Evolutionary conservation across 2,888 invertebrate genomes (phyloP).

Genomic region (Oligia latruncula): DNA sequence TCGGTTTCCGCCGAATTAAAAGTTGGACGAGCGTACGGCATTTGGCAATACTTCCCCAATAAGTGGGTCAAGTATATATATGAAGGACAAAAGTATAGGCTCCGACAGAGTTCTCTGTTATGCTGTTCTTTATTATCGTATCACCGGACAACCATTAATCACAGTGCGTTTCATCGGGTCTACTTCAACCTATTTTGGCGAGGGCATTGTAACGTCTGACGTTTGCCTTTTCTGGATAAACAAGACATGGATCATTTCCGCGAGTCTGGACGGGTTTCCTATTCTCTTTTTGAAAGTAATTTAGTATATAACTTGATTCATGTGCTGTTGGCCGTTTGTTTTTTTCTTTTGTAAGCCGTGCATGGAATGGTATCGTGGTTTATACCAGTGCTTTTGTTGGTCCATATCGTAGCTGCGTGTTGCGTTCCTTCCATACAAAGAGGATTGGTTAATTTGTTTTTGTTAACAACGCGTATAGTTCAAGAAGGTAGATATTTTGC

Average conservation of each 20-base stretch:
- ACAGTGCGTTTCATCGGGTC: slow-evolving; percentile 75
- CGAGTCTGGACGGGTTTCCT: slow-evolving; percentile 51
- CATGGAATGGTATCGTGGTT: slow-evolving; percentile 62
- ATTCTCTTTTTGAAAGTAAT: slow-evolving; percentile 54
- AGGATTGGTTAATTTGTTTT: slow-evolving; percentile 50
- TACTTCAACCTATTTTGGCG: slow-evolving; percentile 74
- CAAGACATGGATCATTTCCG: slow-evolving; percentile 75
- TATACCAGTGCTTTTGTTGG: slow-evolving; percentile 54
- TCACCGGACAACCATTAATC: slow-evolving; percentile 82
- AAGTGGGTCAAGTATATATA: slow-evolving; percentile 86
- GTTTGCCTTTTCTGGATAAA: slow-evolving; percentile 72
- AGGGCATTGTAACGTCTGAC: slow-evolving; percentile 71
- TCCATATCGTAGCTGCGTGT: slow-evolving; percentile 43
- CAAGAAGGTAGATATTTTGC: slow-evolving; percentile 17
- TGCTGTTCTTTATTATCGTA: slow-evolving; percentile 80
- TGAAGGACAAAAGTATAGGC: slow-evolving; percentile 79
- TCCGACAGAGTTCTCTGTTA: slow-evolving; percentile 73
- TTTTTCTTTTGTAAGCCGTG: slow-evolving; percentile 58
- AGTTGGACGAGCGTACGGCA: slow-evolving; percentile 72
- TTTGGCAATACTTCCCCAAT: slow-evolving; percentile 77
- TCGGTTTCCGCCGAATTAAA: slow-evolving; percentile 77
- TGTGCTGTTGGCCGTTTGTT: slow-evolving; percentile 59
- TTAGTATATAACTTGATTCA: slow-evolving; percentile 55
- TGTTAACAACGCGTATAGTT: slow-evolving; percentile 29
- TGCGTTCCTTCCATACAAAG: slow-evolving; percentile 47